phyloP scores from a whole-genome alignment of 2,888 invertebrate genomes.

The Steinernema scapterisci region DNA sequence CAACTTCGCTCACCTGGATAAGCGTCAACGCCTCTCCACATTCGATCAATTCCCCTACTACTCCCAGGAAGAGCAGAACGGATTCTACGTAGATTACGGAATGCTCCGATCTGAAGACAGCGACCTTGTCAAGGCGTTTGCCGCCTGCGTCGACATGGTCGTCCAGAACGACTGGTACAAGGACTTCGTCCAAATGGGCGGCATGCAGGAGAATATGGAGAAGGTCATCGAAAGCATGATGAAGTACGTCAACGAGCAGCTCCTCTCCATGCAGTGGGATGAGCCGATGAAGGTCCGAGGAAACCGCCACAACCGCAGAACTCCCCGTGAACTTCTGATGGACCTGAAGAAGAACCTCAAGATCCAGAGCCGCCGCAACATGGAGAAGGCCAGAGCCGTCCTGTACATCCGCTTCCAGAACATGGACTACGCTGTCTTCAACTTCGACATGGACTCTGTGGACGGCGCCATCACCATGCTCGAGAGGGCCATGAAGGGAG shows the following conservation, averaged over 20 bases:
- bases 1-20: background rate
- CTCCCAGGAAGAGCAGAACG: background rate
- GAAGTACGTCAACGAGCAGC: background rate
- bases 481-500: slow-evolving; percentile 25
- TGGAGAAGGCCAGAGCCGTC: slow-evolving; percentile 27
- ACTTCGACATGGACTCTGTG: slow-evolving; percentile 32
- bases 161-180: slow-evolving; percentile 36
- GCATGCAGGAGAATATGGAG: slow-evolving; percentile 36
- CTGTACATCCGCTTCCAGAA: slow-evolving; percentile 36
- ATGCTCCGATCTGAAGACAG: slow-evolving; percentile 33
- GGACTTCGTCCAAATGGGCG: slow-evolving; percentile 34
- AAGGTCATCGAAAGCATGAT: background rate
- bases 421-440: slow-evolving; percentile 41
- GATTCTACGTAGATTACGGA: slow-evolving; percentile 34
- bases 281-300: slow-evolving; percentile 37
- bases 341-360: slow-evolving; percentile 38
- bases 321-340: slow-evolving; percentile 38
- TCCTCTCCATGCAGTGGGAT: slow-evolving; percentile 17
- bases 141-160: slow-evolving; percentile 35
- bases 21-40: background rate
- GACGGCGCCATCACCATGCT: slow-evolving; percentile 4
- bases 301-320: slow-evolving; percentile 19
- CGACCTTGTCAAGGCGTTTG: slow-evolving; percentile 38
- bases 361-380: slow-evolving; percentile 25
- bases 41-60: background rate